Base-by-base conservation (phyloP, 2,797 vertebrate species). In the Argentina silus region DNA sequence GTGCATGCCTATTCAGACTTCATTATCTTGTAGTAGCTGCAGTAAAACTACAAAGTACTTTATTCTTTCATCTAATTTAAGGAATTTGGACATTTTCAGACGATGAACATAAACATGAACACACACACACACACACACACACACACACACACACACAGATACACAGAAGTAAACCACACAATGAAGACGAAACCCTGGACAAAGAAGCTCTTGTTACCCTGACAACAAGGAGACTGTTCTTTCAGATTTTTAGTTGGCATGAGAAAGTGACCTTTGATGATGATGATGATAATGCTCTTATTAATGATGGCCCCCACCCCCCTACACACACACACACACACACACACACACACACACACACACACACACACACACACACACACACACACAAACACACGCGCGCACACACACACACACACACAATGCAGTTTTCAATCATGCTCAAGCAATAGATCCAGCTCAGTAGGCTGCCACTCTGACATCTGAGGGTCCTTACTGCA, bases 171-270 rank as follows among this genome's bases (percentile, higher is more conserved):
- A 56, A 56, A n/a, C 42, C 57, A 60, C 4, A 72, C 19, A 59
- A 17, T 47, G 2, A 75, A 0, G 61, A 64, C 43, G 59, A n/a
- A 44, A 10, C 12, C 27, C 17, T 4, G 42, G 14, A 59, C 27
- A 71, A 62, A 76, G 59, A 50, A 36, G 59, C 62, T 63, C n/a
- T 60, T 75, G 59, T 83, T 71, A 61, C 73, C 72, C 17, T 59
- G 67, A 73, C 74, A 78, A n/a, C 77, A 51, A 19, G 61, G 42
- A 59, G 57, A 75, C 64, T n/a, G 51, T 69, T 15, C 11, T 62
- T 7, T 4, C 15, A 64, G 17, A 57, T 19, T 57, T n/a, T 57
- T 9, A 57, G 55, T 19, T 17, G 65, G 51, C 12, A 61, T 14
- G 47, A 50, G 55, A 72, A 23, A 76, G 59, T 59, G 57, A 57